These are phyloP conservation scores for Bursaphelenchus okinawaensis DNA, from an alignment of 2,888 invertebrate species.

Conservation along the genomic window DNA sequence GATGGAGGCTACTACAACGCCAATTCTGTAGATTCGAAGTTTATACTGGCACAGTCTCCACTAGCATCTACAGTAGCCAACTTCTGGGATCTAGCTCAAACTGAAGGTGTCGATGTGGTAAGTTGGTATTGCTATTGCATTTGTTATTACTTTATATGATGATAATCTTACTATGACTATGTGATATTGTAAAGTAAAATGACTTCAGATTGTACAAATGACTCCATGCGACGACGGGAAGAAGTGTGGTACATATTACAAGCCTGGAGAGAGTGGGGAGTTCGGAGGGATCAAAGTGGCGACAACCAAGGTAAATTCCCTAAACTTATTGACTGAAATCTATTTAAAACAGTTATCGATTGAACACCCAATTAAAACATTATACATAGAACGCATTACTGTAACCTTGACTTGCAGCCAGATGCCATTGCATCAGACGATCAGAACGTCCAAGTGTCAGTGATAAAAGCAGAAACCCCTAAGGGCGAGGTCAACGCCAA, in stretches of 20 bases:
- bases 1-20: background rate
- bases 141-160: no score
- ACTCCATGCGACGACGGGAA: background rate
- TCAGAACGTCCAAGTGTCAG: background rate
- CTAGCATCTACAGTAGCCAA: background rate
- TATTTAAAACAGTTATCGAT: no score
- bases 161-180: no score
- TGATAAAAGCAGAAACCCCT: background rate
- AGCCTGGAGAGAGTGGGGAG: background rate
- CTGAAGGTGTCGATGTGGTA: background rate
- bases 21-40: background rate
- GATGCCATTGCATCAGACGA: no score
- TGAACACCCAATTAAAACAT: background rate
- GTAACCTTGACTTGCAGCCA: no score
- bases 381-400: background rate
- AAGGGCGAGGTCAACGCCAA: background rate
- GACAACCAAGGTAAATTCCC: background rate
- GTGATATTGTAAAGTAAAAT: no score
- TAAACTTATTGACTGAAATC: no score
- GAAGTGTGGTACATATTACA: background rate
- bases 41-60: constrained; percentile 1
- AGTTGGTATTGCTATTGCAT: no score
- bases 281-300: background rate
- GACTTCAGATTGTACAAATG: background rate
- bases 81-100: background rate